Evolutionary conservation across 2,888 invertebrate genomes (phyloP), one percentile per base, ranked within the genome.

Genomic region (Actias luna): DNA sequence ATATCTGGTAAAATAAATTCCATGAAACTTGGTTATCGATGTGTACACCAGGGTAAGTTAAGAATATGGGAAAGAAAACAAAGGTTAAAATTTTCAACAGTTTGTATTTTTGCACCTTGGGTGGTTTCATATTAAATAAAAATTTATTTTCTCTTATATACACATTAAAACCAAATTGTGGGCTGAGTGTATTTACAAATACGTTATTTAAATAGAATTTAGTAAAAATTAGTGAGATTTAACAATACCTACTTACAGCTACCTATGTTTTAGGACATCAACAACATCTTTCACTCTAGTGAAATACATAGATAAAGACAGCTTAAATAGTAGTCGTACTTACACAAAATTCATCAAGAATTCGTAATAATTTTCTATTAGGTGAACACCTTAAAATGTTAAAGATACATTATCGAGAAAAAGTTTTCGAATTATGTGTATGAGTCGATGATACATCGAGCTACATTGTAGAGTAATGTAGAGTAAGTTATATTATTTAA

Each of bases 201-300:
- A 92, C 92, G 92, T 92, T 90, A 89, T 89, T 92, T 92, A 88
- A 92, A 92, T 92, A 92, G 89, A 90, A 89, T 92, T 92, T 92
- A 92, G 92, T 92, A 92, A 92, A 91, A 89, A 92, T 92, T 92
- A 92, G 92, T 91, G 92, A 89, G 87, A 88, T 91, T 90, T 92
- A 92, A 92, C 92, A 91, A 91, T 91, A 91, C 86, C 84, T 91
- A 91, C 85, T 89, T 90, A 89, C 65, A 74, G 81, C 84, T 89
- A 90, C 74, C 72, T 83, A 85, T 84, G 85, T 83, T 80, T 85
- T 85, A 92, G 87, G 91, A 92, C 91, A 92, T 91, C 87, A 92
- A 92, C 90, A 92, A 92, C 88, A 90, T 85, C 85, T 85, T 91
- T 87, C 89, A 90, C 87, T 76, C 84, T 68, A 76, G 89, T 89